Conservation (phyloP, 2,888 invertebrate genomes). For the Phytoseiulus persimilis region DNA sequence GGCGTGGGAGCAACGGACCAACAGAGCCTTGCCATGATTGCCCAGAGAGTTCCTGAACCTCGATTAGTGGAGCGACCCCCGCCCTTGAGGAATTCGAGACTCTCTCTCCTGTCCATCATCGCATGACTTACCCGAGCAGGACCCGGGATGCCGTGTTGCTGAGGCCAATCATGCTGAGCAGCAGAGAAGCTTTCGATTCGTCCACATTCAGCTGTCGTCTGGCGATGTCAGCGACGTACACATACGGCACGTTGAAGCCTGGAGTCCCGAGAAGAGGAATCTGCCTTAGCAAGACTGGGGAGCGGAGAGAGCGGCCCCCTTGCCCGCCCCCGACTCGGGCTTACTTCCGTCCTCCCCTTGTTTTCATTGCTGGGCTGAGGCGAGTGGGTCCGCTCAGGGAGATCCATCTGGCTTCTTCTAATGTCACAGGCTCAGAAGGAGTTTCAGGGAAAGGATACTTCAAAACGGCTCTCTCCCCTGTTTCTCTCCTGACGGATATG, state of each 20-base stretch:
- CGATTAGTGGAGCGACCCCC: neutral
- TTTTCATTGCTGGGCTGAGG: too few relatives aligned
- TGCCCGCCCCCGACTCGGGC: too few relatives aligned
- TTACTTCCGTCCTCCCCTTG: too few relatives aligned
- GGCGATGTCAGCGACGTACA: conserved; percentile 71
- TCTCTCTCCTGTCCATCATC: conserved; percentile 43
- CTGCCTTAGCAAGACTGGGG: neutral
- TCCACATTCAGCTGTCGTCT: conserved; percentile 57
- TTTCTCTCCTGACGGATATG: too few relatives aligned
- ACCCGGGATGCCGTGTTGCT: conserved; percentile 84
- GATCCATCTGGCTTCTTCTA: too few relatives aligned
- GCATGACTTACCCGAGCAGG: conserved; percentile 63
- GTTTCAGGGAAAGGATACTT: too few relatives aligned
- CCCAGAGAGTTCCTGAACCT: neutral
- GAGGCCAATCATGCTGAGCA: conserved; percentile 72
- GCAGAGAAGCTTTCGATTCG: conserved; percentile 58
- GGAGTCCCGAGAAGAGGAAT: neutral
- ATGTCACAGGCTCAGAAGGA: too few relatives aligned
- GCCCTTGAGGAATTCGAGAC: neutral
- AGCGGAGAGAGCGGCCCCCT: too few relatives aligned
- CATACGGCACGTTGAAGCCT: conserved; percentile 86
- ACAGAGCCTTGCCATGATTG: too few relatives aligned
- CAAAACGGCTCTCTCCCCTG: too few relatives aligned
- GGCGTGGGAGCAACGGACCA: neutral
- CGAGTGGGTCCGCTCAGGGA: too few relatives aligned